Evolutionary conservation across 30 jellyfish, hydroid and myxozoan species (phyloP).

Genomic region (Calvadosia cruxmelitensis): DNA sequence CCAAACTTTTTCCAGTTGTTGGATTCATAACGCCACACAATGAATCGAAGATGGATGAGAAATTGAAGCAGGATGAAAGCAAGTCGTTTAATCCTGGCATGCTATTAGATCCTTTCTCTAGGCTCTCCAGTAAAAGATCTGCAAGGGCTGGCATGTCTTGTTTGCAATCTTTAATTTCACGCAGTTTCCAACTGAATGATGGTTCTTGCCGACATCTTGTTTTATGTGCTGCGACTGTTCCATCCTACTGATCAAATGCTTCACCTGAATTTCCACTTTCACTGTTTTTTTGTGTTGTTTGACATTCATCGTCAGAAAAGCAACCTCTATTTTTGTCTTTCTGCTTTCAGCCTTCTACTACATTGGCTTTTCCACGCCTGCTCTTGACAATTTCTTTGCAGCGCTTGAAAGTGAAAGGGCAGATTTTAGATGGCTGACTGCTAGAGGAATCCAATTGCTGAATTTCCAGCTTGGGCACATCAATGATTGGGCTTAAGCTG

Average conservation of each 20-base stretch:
- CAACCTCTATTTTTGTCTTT: too few species aligned
- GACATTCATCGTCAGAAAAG: too few species aligned
- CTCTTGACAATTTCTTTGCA: too few species aligned
- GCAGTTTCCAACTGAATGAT: neutral
- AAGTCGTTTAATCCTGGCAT: constrained; percentile 1
- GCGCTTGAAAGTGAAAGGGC: too few species aligned
- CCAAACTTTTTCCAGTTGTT: too few species aligned
- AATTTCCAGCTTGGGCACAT: constrained; percentile 9
- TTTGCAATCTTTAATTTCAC: constrained; percentile 6
- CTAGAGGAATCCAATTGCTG: neutral
- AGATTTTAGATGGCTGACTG: neutral
- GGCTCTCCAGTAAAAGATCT: neutral
- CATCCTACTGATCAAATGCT: too few species aligned
- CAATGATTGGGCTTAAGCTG: constrained; percentile 5
- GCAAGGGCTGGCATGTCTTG: constrained; percentile 4
- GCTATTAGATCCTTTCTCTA: neutral
- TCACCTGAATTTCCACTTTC: too few species aligned
- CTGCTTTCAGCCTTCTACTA: too few species aligned
- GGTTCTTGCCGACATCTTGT: constrained; percentile 1
- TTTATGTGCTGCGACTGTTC: too few species aligned
- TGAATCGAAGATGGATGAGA: neutral
- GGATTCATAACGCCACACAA: constrained; percentile 8
- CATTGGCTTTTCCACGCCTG: too few species aligned
- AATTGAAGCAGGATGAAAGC: constrained; percentile 7
- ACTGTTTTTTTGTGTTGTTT: too few species aligned